Base-by-base conservation (phyloP, 2,888 invertebrate species). In the Microchrysa polita region DNA sequence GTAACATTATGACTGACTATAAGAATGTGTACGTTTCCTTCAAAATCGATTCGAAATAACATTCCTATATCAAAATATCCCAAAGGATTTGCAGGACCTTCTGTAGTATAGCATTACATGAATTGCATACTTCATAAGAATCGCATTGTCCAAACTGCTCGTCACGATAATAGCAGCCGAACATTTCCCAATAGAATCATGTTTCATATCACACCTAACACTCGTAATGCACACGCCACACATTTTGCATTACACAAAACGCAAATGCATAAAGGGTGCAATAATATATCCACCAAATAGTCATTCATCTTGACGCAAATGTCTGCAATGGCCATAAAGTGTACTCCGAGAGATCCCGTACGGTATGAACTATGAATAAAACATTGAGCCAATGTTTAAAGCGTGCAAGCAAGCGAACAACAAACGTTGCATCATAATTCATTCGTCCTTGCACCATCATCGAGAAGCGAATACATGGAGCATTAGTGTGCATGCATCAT, bases 361-460 rank as follows among this genome's bases (percentile, higher is more conserved):
- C 23, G 2, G 42, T 42, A 65, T 65, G 65, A 65, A 65, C 48
- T 42, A 65, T 65, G 65, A 65, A 65, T 65, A 65, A 65, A 65
- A 65, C 48, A 65, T 65, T 10, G 22, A 55, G 22, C 44, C 65
- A 23, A 48, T 65, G 34, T 48, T 65, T 44, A 65, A 65, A 34
- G 65, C 48, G 48, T 20, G 20, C 44, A 48, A n/a, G n/a, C n/a
- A n/a, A n/a, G n/a, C 44, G 65, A 65, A 65, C 48, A 65, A 65
- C 65, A 65, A 65, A 65, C 48, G 65, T 65, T 14, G 48, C 27
- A 65, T 65, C 65, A 48, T 65, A 65, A 65, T 48, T 65, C 65
- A 65, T 20, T 5, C 5, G 27, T 34, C 60, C 44, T 16, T n/a
- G 20, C 48, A 48, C 40, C 34, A 61, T 40, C n/a, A n/a, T n/a